Evolutionary conservation across 2,888 invertebrate species (phyloP).

Genomic region (Chelonus formosanus): DNA sequence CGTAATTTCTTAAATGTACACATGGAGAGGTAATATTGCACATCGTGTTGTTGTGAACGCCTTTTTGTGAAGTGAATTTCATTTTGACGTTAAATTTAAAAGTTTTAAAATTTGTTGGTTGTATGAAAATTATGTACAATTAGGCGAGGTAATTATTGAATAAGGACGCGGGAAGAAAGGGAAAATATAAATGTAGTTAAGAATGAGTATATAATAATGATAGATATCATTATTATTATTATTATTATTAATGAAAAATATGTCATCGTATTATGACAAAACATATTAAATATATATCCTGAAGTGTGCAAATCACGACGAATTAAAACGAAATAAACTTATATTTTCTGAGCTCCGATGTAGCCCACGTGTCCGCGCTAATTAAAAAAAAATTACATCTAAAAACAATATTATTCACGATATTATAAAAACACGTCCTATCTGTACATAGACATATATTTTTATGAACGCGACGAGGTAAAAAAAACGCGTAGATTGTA

Average conservation of each 20-base stretch:
- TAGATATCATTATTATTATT: background rate
- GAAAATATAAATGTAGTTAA: too few species aligned
- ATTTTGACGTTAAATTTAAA: constrained; percentile 63
- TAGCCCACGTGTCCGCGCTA: constrained; percentile 24
- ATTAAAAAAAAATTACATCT: constrained; percentile 1
- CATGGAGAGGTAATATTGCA: constrained; percentile 26
- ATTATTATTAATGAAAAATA: constrained; percentile 1
- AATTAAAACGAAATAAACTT: constrained; percentile 31
- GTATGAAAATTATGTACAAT: constrained; percentile 37
- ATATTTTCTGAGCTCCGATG: constrained; percentile 42
- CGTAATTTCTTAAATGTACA: constrained; percentile 14
- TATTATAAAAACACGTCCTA: constrained; percentile 14
- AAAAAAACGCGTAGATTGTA: constrained; percentile 59
- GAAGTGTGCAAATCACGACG: constrained; percentile 30
- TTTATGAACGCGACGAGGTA: constrained; percentile 63
- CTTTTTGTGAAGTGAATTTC: constrained; percentile 54
- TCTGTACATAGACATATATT: constrained; percentile 54
- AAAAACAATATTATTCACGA: constrained; percentile 3
- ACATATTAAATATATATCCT: constrained; percentile 9
- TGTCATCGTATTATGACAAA: constrained; percentile 6
- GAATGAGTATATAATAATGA: too few species aligned
- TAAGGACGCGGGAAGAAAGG: too few species aligned
- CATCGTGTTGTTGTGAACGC: constrained; percentile 40
- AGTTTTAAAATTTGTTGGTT: constrained; percentile 63
- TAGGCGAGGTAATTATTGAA: too few species aligned